Conservation (phyloP, 2,888 invertebrate species). For the Lasioglossum calceatum region DNA sequence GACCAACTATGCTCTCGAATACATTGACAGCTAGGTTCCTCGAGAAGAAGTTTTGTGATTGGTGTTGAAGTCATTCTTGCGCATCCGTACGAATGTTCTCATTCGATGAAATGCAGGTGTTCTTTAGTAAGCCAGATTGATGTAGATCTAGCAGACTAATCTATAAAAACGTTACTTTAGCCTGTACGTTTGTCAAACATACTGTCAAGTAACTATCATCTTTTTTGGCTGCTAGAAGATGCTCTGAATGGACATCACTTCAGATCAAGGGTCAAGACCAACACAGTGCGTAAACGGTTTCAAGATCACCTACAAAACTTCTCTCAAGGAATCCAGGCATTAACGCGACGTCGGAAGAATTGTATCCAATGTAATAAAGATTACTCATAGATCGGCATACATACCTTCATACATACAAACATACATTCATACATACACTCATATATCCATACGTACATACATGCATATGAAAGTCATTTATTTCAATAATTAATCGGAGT, state of each 20-base stretch:
- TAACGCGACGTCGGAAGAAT: constrained; percentile 55
- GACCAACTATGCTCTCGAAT: constrained; percentile 2
- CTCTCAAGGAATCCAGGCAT: constrained; percentile 57
- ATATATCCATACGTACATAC: not conserved
- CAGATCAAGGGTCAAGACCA: constrained; percentile 57
- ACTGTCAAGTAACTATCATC: constrained; percentile 53
- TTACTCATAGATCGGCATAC: constrained; percentile 46
- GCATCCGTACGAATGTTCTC: constrained; percentile 42
- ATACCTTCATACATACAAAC: not conserved
- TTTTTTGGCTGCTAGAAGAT: constrained; percentile 59
- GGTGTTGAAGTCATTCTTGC: constrained; percentile 57
- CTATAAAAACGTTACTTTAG: constrained; percentile 44
- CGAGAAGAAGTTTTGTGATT: constrained; percentile 59
- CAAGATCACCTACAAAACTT: constrained; percentile 61
- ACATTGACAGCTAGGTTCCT: constrained; percentile 20
- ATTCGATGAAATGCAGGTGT: constrained; percentile 33
- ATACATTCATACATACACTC: not conserved
- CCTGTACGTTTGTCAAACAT: constrained; percentile 36
- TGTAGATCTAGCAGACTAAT: constrained; percentile 39
- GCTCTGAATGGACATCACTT: constrained; percentile 51
- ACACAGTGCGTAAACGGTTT: constrained; percentile 56
- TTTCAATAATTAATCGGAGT: constrained; percentile 19
- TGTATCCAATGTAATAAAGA: constrained; percentile 57
- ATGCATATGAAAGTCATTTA: constrained; percentile 22
- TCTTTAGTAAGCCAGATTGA: constrained; percentile 31